These are phyloP conservation scores for Dipodomys stephensi DNA, from an alignment of 2,113 vertebrate species.

Conservation along the genomic window DNA sequence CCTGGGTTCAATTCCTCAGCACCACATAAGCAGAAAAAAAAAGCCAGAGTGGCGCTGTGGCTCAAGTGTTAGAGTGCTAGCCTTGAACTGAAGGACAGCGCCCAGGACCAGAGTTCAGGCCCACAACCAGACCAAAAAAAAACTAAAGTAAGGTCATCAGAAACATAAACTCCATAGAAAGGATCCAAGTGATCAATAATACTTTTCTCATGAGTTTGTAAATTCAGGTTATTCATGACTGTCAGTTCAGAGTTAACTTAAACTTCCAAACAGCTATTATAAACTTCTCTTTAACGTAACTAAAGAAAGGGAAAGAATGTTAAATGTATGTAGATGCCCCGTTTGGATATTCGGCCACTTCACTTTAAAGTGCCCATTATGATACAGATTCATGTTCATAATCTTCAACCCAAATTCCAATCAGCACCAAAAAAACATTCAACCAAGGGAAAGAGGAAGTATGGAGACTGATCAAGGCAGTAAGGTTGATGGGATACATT, in stretches of 20 bases:
- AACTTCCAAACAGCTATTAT: background rate
- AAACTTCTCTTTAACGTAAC: conserved; percentile 1
- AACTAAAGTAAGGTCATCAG: background rate
- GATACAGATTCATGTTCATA: background rate
- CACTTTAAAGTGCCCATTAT: background rate
- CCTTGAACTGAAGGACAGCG: no score
- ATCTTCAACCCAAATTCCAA: background rate
- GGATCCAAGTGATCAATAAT: background rate
- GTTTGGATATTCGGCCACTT: background rate
- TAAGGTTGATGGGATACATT: no score
- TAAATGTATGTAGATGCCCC: background rate
- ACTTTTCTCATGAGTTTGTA: background rate
- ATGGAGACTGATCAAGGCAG: no score
- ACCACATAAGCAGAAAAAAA: no score
- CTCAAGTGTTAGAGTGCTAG: no score
- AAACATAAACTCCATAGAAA: background rate
- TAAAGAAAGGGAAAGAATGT: background rate
- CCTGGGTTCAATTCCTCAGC: no score
- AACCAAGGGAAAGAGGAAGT: no score
- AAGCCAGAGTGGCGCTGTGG: no score
- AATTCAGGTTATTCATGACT: background rate
- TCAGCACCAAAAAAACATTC: no score
- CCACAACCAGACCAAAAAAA: no score
- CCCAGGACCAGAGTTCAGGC: no score
- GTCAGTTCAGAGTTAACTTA: background rate